Conservation (phyloP, 2,113 vertebrate species). For the Syrrhaptes paradoxus region DNA sequence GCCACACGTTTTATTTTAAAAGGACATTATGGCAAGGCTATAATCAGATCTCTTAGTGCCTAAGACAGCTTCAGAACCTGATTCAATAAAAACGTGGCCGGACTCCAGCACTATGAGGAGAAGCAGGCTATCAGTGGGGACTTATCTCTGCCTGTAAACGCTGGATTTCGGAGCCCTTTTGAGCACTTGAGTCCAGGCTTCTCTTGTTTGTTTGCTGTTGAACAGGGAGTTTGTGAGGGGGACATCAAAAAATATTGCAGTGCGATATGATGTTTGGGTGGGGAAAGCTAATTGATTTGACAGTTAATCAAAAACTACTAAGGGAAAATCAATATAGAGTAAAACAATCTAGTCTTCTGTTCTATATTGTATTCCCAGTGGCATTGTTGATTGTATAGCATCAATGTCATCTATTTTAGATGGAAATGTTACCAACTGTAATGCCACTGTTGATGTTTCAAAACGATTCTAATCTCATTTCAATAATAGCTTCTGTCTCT, state of each 20-base stretch:
- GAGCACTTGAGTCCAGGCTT: not conserved
- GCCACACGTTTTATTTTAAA: slow-evolving; percentile 36
- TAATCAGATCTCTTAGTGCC: slow-evolving; percentile 59
- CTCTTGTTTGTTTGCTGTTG: not conserved
- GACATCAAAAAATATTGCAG: not conserved
- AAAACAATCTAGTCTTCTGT: slow-evolving; percentile 64
- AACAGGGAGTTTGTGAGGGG: not conserved
- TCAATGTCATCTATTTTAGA: slow-evolving; percentile 73
- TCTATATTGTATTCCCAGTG: slow-evolving; percentile 57
- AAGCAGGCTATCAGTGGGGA: slow-evolving; percentile 3
- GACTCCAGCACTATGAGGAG: slow-evolving; percentile 30
- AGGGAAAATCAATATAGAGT: slow-evolving; percentile 64
- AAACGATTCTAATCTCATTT: slow-evolving; percentile 78
- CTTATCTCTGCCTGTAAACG: slow-evolving; percentile 21
- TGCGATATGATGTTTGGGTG: slow-evolving; percentile 49
- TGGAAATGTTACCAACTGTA: slow-evolving; percentile 71
- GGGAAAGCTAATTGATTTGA: slow-evolving; percentile 64
- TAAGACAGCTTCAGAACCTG: slow-evolving; percentile 55
- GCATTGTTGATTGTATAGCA: slow-evolving; percentile 70
- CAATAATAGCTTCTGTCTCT: slow-evolving; percentile 82
- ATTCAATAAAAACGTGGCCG: slow-evolving; percentile 55
- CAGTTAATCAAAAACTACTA: slow-evolving; percentile 68
- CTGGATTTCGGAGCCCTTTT: not conserved
- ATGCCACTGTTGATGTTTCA: slow-evolving; percentile 79
- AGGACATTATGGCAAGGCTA: slow-evolving; percentile 46